Evolutionary conservation across 2,888 invertebrate species (phyloP).

Genomic region (Antitype chi): DNA sequence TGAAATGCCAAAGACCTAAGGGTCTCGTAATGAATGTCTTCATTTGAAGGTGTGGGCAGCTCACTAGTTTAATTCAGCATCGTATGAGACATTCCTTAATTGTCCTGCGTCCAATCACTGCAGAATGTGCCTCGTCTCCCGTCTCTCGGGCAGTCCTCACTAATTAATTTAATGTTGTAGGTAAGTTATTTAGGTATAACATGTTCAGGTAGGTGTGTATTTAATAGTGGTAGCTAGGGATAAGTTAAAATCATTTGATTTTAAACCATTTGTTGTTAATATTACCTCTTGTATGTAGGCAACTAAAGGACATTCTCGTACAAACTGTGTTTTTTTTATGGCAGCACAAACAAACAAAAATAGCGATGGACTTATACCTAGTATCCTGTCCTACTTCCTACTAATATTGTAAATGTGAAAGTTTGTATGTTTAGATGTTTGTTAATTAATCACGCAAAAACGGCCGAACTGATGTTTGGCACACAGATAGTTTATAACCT

Average conservation of each 20-base stretch:
- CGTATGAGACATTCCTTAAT: constrained; percentile 38
- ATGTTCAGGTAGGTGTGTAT: too few species aligned
- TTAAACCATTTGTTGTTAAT: too few species aligned
- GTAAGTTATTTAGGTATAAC: constrained; percentile 1
- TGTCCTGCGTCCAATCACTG: constrained; percentile 38
- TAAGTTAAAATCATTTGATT: not conserved
- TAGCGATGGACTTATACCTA: not conserved
- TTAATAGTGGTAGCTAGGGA: too few species aligned
- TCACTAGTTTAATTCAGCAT: constrained; percentile 32
- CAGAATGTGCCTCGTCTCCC: constrained; percentile 7
- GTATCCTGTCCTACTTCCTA: too few species aligned
- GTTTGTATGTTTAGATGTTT: too few species aligned
- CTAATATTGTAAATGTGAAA: too few species aligned
- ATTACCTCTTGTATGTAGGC: not conserved
- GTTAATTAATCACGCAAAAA: too few species aligned
- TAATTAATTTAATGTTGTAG: constrained; percentile 19
- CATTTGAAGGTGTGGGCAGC: constrained; percentile 35
- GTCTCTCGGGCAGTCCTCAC: constrained; percentile 6
- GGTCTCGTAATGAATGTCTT: constrained; percentile 16
- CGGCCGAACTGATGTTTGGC: too few species aligned
- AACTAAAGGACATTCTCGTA: not conserved
- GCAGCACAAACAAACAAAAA: not conserved
- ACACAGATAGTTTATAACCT: too few species aligned
- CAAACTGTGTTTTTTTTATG: not conserved
- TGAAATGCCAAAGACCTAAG: constrained; percentile 5